These are phyloP conservation scores for Oxycera nigricornis DNA, from an alignment of 2,888 invertebrate species.

Conservation along the genomic window DNA sequence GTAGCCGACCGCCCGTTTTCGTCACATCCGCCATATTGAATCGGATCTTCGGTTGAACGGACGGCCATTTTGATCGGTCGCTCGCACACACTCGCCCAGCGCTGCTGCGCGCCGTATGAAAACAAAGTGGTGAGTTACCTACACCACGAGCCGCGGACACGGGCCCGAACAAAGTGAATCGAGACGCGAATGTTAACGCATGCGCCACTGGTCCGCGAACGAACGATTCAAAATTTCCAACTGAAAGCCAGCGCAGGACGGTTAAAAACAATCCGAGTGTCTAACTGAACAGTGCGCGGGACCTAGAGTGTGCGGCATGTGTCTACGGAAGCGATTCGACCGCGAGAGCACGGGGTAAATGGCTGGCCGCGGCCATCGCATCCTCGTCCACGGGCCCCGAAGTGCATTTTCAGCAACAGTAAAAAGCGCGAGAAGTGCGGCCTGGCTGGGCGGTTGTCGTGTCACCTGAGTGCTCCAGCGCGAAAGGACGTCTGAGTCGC, in stretches of 20 bases:
- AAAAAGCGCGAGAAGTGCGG: slow-evolving; percentile 3
- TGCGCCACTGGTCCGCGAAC: slow-evolving; percentile 51
- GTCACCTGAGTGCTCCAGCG: background rate
- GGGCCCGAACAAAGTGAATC: slow-evolving; percentile 55
- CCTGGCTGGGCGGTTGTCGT: background rate
- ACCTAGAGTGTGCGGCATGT: slow-evolving; percentile 3
- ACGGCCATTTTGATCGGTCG: slow-evolving; percentile 44
- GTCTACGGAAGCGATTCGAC: slow-evolving; percentile 1
- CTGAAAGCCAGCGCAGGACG: slow-evolving; percentile 21
- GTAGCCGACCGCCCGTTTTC: slow-evolving; percentile 3
- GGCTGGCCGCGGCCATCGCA: slow-evolving; percentile 36
- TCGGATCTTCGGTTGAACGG: slow-evolving; percentile 31
- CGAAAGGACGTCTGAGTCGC: background rate
- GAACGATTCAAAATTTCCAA: slow-evolving; percentile 44
- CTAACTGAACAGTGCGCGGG: slow-evolving; percentile 11
- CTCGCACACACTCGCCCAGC: slow-evolving; percentile 4
- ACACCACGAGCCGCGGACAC: slow-evolving; percentile 44
- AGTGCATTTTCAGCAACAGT: slow-evolving; percentile 24
- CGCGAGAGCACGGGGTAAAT: slow-evolving; percentile 41
- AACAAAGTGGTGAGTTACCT: slow-evolving; percentile 39
- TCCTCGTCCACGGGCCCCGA: slow-evolving; percentile 34
- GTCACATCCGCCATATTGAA: slow-evolving; percentile 34
- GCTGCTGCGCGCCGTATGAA: background rate
- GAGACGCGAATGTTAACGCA: slow-evolving; percentile 57
- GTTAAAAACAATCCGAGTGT: slow-evolving; percentile 24